Evolutionary conservation across 2,888 invertebrate genomes (phyloP).

Genomic region (Malthinus seriepunctatus): DNA sequence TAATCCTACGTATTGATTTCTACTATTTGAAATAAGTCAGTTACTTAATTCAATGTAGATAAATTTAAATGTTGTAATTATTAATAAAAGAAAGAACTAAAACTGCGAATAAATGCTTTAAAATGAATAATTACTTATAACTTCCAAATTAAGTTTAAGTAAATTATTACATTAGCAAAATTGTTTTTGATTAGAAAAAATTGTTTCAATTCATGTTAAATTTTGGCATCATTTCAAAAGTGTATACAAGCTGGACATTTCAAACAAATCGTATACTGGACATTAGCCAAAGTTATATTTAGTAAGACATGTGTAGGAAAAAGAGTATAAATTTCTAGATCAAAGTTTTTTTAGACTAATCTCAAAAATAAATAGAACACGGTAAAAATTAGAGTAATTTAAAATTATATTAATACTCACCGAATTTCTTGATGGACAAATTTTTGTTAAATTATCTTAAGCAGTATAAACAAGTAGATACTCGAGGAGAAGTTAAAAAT

Average conservation of each 20-base stretch:
- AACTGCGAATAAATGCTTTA: no score
- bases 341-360: conserved; percentile 17
- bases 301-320: conserved; percentile 44
- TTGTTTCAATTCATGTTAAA: conserved; percentile 10
- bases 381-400: not conserved
- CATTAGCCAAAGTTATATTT: conserved; percentile 46
- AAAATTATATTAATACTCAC: conserved; percentile 38
- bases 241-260: conserved; percentile 13
- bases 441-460: conserved; percentile 35
- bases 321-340: conserved; percentile 21
- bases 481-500: conserved; percentile 6
- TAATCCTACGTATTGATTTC: no score
- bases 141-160: no score
- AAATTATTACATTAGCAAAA: no score
- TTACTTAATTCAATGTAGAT: no score
- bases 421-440: conserved; percentile 43
- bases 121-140: no score
- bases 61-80: no score
- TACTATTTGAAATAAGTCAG: no score
- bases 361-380: not conserved
- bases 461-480: conserved; percentile 32
- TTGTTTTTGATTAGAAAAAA: conserved; percentile 4
- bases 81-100: no score
- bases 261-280: conserved; percentile 32
- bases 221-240: conserved; percentile 24